Conservation (phyloP, 2,888 invertebrate genomes). For the Rhingia rostrata region DNA sequence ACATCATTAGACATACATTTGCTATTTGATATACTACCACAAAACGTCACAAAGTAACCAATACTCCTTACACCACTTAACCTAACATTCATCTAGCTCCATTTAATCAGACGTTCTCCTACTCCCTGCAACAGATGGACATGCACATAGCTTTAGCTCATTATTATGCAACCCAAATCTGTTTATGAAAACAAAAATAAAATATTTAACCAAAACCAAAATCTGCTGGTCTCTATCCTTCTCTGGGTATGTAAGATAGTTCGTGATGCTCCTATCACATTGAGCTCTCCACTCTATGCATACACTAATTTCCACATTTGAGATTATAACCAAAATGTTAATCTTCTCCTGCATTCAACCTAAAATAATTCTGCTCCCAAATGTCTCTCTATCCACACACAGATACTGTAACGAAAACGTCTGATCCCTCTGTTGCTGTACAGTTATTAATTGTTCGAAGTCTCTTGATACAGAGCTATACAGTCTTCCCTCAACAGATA, state of each 20-base stretch:
- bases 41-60: too few species aligned
- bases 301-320: conserved; percentile 65
- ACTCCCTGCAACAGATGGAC: neutral
- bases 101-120: neutral
- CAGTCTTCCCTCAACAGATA: conserved; percentile 8
- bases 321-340: conserved; percentile 69
- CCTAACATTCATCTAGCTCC: neutral
- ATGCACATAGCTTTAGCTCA: conserved; percentile 2
- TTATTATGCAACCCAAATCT: conserved; percentile 28
- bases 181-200: conserved; percentile 19
- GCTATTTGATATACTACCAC: too few species aligned
- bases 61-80: neutral
- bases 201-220: conserved; percentile 6
- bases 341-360: conserved; percentile 43
- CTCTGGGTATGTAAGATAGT: too few species aligned
- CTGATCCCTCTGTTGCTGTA: conserved; percentile 42
- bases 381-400: conserved; percentile 6
- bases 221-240: neutral
- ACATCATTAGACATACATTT: too few species aligned
- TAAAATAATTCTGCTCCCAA: neutral
- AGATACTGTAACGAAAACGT: conserved; percentile 7
- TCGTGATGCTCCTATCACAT: too few species aligned
- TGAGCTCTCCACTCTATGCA: neutral
- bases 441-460: conserved; percentile 69
- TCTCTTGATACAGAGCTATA: conserved; percentile 44